Evolutionary conservation across 2,797 vertebrate genomes (phyloP).

Genomic region (Myotis findleyi): DNA sequence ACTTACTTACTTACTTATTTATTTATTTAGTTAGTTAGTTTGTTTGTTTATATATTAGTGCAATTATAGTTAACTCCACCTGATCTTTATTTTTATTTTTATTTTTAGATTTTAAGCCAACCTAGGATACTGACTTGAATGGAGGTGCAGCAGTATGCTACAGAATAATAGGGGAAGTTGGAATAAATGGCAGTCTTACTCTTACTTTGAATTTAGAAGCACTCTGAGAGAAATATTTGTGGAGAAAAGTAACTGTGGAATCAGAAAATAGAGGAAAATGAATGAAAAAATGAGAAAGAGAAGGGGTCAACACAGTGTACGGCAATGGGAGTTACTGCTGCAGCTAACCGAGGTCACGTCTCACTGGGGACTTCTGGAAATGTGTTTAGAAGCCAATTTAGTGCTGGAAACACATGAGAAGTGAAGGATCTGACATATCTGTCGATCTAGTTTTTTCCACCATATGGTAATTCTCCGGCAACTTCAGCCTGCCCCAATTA

Average conservation of each 20-base stretch:
- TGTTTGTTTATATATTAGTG: background rate
- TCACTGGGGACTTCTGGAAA: background rate
- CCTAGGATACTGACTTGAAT: background rate
- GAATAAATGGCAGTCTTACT: background rate
- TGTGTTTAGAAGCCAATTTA: background rate
- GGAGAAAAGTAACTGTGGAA: background rate
- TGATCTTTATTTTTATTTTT: background rate
- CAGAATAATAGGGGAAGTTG: background rate
- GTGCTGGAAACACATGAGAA: rapidly evolving
- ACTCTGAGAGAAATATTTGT: background rate
- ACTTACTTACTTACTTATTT: background rate
- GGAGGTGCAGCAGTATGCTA: background rate
- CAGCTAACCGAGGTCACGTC: rapidly evolving
- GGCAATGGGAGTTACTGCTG: background rate
- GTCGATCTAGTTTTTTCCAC: background rate
- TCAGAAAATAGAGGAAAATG: background rate
- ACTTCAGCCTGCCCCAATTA: background rate
- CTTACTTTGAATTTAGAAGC: background rate
- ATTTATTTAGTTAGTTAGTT: too few relatives aligned
- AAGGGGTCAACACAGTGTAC: rapidly evolving
- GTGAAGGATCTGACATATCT: background rate
- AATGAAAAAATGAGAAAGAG: background rate
- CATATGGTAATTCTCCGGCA: background rate
- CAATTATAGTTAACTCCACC: background rate
- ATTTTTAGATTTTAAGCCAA: background rate